Evolutionary conservation across 2,113 vertebrate species (phyloP).

Genomic region (Toxostoma redivivum): DNA sequence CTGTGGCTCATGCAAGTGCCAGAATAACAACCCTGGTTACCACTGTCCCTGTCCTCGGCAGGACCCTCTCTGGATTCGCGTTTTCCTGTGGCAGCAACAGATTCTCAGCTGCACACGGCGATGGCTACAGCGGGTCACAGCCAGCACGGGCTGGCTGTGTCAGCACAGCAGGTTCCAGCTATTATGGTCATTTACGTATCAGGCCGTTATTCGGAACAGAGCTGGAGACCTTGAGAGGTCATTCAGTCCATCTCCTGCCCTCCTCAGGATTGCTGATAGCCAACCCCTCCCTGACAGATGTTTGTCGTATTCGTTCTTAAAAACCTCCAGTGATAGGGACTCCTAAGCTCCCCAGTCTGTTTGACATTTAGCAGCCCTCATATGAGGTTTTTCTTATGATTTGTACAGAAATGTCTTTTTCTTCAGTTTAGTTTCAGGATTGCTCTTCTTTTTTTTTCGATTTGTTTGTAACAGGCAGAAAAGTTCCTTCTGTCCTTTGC

Average conservation of each 20-base stretch:
- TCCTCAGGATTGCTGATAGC: neutral
- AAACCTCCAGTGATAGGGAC: neutral
- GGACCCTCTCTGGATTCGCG: rapidly evolving
- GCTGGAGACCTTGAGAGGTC: conserved; percentile 48
- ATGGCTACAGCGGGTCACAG: neutral
- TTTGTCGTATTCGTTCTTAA: neutral
- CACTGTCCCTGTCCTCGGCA: neutral
- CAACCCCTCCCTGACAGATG: neutral
- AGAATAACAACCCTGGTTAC: neutral
- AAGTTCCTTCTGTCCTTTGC: neutral
- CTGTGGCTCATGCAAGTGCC: neutral
- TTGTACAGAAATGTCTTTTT: neutral
- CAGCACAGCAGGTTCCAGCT: neutral
- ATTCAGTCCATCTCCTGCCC: neutral
- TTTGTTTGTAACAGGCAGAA: neutral
- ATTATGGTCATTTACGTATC: neutral
- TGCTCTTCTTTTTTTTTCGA: neutral
- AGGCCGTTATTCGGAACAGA: neutral
- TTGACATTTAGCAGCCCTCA: neutral
- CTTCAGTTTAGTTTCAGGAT: neutral
- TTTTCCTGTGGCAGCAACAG: neutral
- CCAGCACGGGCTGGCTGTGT: neutral
- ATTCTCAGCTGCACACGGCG: neutral
- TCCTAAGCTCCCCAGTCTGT: neutral
- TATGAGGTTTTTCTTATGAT: neutral